Percentiles rank a stretch among this genome's conserved stretches.
Conservation (phyloP, 2,113 vertebrate genomes). For the Melanocharis versteri region DNA sequence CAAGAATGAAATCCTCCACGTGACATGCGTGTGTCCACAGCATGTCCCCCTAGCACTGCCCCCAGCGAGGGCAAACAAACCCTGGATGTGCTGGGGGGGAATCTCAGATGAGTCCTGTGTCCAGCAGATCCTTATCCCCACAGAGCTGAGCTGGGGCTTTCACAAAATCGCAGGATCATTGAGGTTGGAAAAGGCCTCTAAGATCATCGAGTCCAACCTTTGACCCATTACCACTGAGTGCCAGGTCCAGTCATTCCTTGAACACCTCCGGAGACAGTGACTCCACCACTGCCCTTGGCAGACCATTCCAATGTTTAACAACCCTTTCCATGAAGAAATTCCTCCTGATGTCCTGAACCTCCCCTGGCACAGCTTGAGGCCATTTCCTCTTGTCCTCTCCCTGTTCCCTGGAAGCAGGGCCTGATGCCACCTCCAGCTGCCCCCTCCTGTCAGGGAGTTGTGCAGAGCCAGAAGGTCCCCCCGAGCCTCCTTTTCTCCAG, state of each 20-base stretch:
- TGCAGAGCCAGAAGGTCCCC: neutral
- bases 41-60: too few relatives aligned
- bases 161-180: neutral
- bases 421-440: rapidly evolving
- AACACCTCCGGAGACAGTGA: neutral
- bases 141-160: neutral
- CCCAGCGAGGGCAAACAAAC: rapidly evolving
- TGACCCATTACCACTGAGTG: neutral
- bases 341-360: neutral
- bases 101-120: neutral
- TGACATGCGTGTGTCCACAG: neutral
- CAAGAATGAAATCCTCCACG: rapidly evolving
- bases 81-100: neutral
- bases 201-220: neutral
- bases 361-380: neutral
- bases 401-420: neutral
- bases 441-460: neutral
- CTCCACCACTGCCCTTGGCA: neutral
- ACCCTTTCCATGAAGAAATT: neutral
- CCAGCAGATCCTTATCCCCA: neutral
- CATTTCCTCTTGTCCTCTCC: rapidly evolving
- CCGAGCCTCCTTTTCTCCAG: neutral
- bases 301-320: neutral
- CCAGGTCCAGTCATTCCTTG: neutral
- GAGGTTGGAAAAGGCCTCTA: neutral